phyloP scores from a whole-genome alignment of 2,113 vertebrate genomes.

The Argyrosomus japonicus region DNA sequence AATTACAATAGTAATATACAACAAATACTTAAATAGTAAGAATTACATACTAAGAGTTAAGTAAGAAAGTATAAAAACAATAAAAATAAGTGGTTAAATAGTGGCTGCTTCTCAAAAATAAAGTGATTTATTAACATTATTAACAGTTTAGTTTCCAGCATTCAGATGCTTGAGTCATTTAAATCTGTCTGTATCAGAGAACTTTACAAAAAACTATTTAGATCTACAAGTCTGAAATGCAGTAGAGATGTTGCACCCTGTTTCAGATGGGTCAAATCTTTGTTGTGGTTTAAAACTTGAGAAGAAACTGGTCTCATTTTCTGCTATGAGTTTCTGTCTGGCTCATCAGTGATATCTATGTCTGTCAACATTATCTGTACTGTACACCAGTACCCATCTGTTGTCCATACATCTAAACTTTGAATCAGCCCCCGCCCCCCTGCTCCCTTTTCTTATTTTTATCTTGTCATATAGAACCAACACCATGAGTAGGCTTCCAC shows the following conservation, averaged over 20 bases:
- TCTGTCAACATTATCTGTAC: neutral
- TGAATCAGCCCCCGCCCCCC: neutral
- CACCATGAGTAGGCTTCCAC: neutral
- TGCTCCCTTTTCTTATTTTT: neutral
- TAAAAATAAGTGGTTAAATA: too few species aligned
- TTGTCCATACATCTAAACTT: neutral
- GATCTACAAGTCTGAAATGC: neutral
- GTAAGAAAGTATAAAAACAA: too few species aligned
- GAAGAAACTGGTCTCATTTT: neutral
- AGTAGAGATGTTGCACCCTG: neutral
- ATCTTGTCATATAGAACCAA: neutral
- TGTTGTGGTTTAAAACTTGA: neutral
- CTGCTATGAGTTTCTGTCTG: neutral
- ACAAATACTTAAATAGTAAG: too few species aligned
- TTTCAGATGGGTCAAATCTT: neutral
- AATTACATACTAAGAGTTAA: too few species aligned
- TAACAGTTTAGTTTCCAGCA: neutral
- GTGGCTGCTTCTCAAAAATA: neutral
- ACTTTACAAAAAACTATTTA: neutral
- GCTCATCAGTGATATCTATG: neutral
- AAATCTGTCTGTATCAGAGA: neutral
- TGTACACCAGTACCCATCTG: neutral
- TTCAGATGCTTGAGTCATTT: neutral
- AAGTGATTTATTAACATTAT: neutral
- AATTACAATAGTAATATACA: too few species aligned